Percentiles rank a stretch among this genome's conserved stretches.
Conservation (phyloP, 2,888 invertebrate species). For the Acrobasis consociella region DNA sequence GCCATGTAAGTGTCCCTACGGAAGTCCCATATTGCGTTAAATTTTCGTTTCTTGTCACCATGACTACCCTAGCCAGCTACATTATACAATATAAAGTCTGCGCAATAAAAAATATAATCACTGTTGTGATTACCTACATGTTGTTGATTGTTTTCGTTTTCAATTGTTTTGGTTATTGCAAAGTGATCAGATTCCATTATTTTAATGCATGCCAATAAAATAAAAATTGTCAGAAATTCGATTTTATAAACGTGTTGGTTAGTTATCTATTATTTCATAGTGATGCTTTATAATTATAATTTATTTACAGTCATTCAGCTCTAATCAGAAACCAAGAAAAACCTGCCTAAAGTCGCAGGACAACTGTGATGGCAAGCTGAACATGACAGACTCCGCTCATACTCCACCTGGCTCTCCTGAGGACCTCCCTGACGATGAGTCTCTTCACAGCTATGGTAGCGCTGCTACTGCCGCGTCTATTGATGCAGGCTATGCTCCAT, state of each 20-base stretch:
- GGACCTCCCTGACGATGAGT: constrained; percentile 88
- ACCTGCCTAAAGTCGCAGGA: constrained; percentile 67
- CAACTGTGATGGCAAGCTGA: constrained; percentile 60
- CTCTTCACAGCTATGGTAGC: constrained; percentile 90
- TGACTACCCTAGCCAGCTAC: constrained; percentile 12
- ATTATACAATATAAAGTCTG: not conserved
- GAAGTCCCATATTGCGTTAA: not conserved
- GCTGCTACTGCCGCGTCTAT: constrained; percentile 90
- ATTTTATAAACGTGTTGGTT: too few species aligned
- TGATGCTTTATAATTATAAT: not conserved
- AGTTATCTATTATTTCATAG: not conserved
- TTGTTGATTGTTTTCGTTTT: not conserved
- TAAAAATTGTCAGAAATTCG: too few species aligned
- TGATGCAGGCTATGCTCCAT: constrained; percentile 91
- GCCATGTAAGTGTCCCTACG: constrained; percentile 76
- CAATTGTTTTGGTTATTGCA: not conserved
- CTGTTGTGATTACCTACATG: not conserved
- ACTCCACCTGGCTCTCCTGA: constrained; percentile 85
- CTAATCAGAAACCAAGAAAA: constrained; percentile 69
- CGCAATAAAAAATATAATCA: not conserved
- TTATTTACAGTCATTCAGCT: constrained; percentile 73
- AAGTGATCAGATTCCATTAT: not conserved
- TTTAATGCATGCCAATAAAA: not conserved
- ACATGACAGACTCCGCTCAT: constrained; percentile 76
- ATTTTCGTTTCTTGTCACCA: not conserved